Evolutionary conservation across 2,113 vertebrate genomes (phyloP), one percentile per base, ranked within the genome.

Genomic region (Lepisosteus oculatus): DNA sequence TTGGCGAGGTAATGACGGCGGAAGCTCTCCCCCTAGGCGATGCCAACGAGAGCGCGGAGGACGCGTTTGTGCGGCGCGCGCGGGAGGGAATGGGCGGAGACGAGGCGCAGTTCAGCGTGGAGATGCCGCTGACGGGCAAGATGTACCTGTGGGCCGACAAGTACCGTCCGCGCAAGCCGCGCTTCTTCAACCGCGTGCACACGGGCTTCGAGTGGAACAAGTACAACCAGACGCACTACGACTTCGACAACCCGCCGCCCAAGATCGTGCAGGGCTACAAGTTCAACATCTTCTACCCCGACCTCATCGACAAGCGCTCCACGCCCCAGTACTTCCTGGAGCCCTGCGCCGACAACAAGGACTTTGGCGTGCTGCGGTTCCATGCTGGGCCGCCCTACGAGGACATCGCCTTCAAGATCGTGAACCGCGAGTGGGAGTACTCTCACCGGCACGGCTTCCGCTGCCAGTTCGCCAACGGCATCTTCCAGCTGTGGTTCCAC

Each of bases 191-290:
- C 87, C 92, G 97, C 0, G 97, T 99, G 66, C 97, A 99, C 90
- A 99, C 96, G 0, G 97, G 97, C 78, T 99, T 99, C 0, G 97
- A 99, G 87, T 98, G 97, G 97, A 99, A 99, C 93, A 99, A 99
- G 77, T 99, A 99, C 88, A 99, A 99, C 86, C 97, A 98, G 89
- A 98, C 97, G 0, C 97, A 99, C 87, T 99, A 99, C 0, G 97
- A 99, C 87, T 98, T 98, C 0, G 97, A 99, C 84, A 98, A 99
- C 85, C 97, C 97, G 0, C 97, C 97, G 0, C 97, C 96, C 66
- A 99, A 99, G 84, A 99, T 96, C 0, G 97, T 99, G 70, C 97
- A 99, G 83, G 97, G 96, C 78, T 99, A 99, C 87, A 99, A 99
- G 80, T 99, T 99, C 83, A 99, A 99, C 86, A 99, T 99, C 83